Conservation (phyloP, 2,888 invertebrate species). For the Clostera curtula region DNA sequence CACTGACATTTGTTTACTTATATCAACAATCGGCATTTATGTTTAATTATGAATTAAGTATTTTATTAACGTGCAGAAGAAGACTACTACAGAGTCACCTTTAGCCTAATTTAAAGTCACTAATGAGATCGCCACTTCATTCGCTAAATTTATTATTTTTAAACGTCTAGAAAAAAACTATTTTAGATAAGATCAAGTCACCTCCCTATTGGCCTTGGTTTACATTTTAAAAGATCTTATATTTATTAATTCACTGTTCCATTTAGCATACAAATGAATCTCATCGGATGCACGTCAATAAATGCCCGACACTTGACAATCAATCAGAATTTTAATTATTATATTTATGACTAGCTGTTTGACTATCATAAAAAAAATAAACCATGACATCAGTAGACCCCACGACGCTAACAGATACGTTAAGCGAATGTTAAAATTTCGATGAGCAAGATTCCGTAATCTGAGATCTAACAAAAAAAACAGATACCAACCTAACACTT, state of each 20-base stretch:
- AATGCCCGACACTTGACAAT: slow-evolving; percentile 13
- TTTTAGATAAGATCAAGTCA: neutral
- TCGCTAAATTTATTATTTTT: too few relatives aligned
- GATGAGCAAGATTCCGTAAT: slow-evolving; percentile 36
- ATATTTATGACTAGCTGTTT: slow-evolving; percentile 17
- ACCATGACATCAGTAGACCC: slow-evolving; percentile 21
- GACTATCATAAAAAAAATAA: slow-evolving; percentile 20
- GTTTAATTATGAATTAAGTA: too few relatives aligned
- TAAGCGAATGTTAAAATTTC: slow-evolving; percentile 26
- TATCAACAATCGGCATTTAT: too few relatives aligned
- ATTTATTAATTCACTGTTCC: neutral
- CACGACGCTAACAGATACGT: slow-evolving; percentile 18
- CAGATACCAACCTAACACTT: slow-evolving; percentile 32
- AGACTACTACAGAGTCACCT: too few relatives aligned
- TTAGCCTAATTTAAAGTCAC: too few relatives aligned
- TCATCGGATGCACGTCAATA: slow-evolving; percentile 10
- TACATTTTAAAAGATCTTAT: slow-evolving; percentile 1
- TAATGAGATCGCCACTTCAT: too few relatives aligned
- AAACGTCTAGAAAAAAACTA: too few relatives aligned
- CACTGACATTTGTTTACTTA: too few relatives aligned
- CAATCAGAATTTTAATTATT: slow-evolving; percentile 25
- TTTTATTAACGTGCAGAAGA: too few relatives aligned
- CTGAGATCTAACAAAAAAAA: slow-evolving; percentile 26
- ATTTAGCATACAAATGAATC: slow-evolving; percentile 11
- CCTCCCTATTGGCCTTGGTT: neutral